Evolutionary conservation across 2,888 invertebrate genomes (phyloP).

Genomic region (Chrysolina oricalcia): DNA sequence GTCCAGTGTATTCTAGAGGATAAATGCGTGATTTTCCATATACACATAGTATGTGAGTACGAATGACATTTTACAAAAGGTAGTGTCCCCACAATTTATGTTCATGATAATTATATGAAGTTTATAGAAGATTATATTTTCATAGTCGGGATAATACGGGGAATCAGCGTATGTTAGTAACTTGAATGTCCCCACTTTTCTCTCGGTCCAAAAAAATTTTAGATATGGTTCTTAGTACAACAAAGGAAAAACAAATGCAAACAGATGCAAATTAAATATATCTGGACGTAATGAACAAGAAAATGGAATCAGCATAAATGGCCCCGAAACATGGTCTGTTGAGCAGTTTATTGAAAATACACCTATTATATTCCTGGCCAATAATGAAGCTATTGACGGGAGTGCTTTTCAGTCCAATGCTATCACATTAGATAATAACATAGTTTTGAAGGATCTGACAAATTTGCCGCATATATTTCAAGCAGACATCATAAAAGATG

Average conservation of each 20-base stretch:
- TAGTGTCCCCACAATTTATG: too few species aligned
- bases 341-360: constrained; percentile 2
- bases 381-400: not conserved
- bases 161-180: too few species aligned
- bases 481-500: not conserved
- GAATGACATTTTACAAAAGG: too few species aligned
- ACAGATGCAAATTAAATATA: not conserved
- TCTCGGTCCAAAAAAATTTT: not conserved
- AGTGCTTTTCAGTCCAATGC: not conserved
- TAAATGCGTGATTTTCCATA: too few species aligned
- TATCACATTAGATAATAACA: constrained; percentile 1
- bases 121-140: too few species aligned
- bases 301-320: not conserved
- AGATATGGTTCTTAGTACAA: constrained; percentile 1
- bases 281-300: not conserved
- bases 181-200: too few species aligned
- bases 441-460: constrained; percentile 3
- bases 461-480: constrained; percentile 8
- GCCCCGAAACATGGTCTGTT: not conserved
- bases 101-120: too few species aligned
- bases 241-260: constrained; percentile 12
- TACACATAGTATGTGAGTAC: too few species aligned
- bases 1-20: too few species aligned
- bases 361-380: not conserved
- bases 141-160: too few species aligned